These are phyloP conservation scores for Petrocephalus zakoni DNA, from an alignment of 2,113 vertebrate species.

Conservation along the genomic window DNA sequence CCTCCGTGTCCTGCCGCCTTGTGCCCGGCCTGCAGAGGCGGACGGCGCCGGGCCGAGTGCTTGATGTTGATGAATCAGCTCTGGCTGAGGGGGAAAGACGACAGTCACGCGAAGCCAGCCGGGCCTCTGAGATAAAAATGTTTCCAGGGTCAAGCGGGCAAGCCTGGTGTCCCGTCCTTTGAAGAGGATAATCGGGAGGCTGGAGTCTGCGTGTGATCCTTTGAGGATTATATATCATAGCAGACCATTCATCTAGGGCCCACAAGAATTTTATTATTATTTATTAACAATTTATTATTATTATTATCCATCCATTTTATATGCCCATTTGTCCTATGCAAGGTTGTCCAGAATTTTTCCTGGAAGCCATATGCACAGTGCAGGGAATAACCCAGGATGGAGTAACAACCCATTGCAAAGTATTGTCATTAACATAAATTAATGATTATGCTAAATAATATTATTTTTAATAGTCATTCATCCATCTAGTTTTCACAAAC, in stretches of 20 bases:
- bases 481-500: not conserved
- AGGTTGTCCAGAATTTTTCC: not conserved
- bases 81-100: not conserved
- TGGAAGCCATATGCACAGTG: not conserved
- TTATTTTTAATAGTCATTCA: not conserved
- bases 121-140: not conserved
- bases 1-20: too few species aligned
- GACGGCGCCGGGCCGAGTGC: not conserved
- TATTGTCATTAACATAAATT: not conserved
- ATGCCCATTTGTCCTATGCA: not conserved
- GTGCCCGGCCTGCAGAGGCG: not conserved
- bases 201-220: not conserved
- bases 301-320: not conserved
- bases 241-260: not conserved
- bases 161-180: not conserved
- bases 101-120: not conserved
- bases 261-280: not conserved
- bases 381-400: not conserved
- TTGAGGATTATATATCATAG: constrained; percentile 6
- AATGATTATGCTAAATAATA: too few species aligned
- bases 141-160: not conserved
- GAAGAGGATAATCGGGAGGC: not conserved
- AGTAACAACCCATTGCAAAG: not conserved
- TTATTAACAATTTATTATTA: not conserved
- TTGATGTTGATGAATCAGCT: not conserved